Evolutionary conservation across 2,888 invertebrate species (phyloP).

Genomic region (Drosophila meridionalis): DNA sequence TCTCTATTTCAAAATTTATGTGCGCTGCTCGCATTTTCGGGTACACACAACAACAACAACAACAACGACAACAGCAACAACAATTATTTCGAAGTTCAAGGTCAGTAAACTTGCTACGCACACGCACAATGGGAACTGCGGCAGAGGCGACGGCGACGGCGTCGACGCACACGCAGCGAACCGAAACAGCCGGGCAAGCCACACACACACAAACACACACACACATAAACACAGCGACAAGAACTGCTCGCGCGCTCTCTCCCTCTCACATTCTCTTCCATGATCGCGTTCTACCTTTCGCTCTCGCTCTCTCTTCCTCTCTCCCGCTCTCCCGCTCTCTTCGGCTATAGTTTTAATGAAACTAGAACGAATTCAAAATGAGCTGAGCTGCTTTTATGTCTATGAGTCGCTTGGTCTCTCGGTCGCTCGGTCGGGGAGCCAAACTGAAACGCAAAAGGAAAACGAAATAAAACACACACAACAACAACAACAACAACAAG

Average conservation of each 20-base stretch:
- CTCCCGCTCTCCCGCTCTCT: slow-evolving; percentile 11
- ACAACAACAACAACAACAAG: not conserved
- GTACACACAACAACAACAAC: slow-evolving; percentile 42
- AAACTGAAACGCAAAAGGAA: slow-evolving; percentile 6
- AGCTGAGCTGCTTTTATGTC: slow-evolving; percentile 40
- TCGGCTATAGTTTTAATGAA: slow-evolving; percentile 51
- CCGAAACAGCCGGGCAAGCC: slow-evolving; percentile 35
- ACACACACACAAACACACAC: not conserved
- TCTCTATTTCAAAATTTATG: slow-evolving; percentile 65
- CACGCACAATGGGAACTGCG: slow-evolving; percentile 66
- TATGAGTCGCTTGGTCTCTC: slow-evolving; percentile 37
- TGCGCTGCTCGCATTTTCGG: slow-evolving; percentile 58
- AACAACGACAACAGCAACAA: slow-evolving; percentile 35
- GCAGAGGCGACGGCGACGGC: slow-evolving; percentile 18
- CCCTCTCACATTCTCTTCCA: not conserved
- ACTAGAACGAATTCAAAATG: slow-evolving; percentile 71
- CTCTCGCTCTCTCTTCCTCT: not conserved
- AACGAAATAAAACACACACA: not conserved
- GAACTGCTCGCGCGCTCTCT: slow-evolving; percentile 4
- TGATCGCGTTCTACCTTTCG: not conserved
- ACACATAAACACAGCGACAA: slow-evolving; percentile 21
- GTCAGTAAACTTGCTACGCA: slow-evolving; percentile 84
- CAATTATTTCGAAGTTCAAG: slow-evolving; percentile 84
- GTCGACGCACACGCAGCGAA: slow-evolving; percentile 46
- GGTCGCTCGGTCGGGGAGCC: slow-evolving; percentile 26